Evolutionary conservation across 37 sponge, comb jelly and placozoan species (phyloP).

Genomic region (Ianthella basta): DNA sequence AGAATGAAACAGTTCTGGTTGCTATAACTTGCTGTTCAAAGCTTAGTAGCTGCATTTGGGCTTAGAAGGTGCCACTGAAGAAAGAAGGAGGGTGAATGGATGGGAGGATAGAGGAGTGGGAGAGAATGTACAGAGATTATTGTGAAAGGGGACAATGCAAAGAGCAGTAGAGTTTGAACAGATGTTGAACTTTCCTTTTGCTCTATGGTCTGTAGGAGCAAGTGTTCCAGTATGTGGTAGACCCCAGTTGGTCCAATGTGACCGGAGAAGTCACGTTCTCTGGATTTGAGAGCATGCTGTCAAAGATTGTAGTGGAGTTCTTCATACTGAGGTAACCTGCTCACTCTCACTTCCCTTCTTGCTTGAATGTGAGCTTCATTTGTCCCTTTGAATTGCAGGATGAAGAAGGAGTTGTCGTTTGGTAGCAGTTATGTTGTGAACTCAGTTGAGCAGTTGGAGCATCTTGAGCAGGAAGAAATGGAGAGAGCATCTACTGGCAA

Average conservation of each 20-base stretch:
- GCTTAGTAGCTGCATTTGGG: no score
- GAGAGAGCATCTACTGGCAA: not conserved
- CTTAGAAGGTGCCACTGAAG: no score
- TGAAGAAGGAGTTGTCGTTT: not conserved
- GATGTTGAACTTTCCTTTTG: no score
- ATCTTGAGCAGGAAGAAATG: not conserved
- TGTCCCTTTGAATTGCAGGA: not conserved
- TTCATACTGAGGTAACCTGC: not conserved
- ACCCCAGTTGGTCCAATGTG: constrained; percentile 2
- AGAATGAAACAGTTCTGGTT: no score
- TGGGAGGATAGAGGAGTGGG: no score
- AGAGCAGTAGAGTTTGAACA: no score
- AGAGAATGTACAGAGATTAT: no score
- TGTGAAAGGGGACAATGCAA: no score
- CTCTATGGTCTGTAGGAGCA: not conserved
- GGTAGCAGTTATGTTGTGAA: not conserved
- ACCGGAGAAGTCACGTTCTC: constrained; percentile 18
- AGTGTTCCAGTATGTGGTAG: not conserved
- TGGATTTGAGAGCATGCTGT: constrained; percentile 23
- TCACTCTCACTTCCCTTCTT: not conserved
- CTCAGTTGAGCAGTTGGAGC: not conserved
- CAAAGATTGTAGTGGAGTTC: constrained; percentile 21
- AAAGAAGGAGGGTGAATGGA: no score
- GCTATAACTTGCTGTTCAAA: no score
- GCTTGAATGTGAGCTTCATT: not conserved